A percentile compares a stretch with the other conserved stretches of the same genome.
Evolutionary conservation across 2,888 invertebrate genomes (phyloP).

Genomic region (Acrobasis consociella): DNA sequence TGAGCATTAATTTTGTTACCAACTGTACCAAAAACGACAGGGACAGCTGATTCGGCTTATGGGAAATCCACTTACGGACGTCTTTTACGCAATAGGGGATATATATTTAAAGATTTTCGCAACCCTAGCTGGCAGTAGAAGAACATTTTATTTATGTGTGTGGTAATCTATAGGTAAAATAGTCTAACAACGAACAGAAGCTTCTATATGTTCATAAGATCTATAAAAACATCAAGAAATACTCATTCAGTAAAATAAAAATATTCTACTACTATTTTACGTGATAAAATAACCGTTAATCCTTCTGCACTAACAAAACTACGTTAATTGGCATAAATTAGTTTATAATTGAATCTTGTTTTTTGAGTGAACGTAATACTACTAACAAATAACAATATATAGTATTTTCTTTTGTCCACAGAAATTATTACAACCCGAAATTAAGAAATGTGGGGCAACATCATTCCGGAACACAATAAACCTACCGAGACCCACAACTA

Average conservation of each 20-base stretch:
- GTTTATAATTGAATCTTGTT: no score
- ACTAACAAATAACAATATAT: background rate
- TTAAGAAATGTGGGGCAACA: slow-evolving; percentile 57
- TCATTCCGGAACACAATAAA: slow-evolving; percentile 32
- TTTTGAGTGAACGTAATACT: background rate
- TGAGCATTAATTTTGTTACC: background rate
- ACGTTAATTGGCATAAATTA: no score
- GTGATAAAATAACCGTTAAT: no score
- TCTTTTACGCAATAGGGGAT: slow-evolving; percentile 5
- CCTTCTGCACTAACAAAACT: no score
- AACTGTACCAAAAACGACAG: background rate
- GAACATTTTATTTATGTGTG: background rate
- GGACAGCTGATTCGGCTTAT: background rate
- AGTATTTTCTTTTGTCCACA: slow-evolving; percentile 30
- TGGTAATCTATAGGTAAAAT: background rate
- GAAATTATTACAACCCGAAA: slow-evolving; percentile 25
- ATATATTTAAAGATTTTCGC: slow-evolving; percentile 3
- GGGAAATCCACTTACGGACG: slow-evolving; percentile 9
- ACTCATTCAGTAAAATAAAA: no score
- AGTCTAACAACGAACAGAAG: no score
- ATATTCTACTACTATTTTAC: no score
- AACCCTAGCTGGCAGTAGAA: background rate
- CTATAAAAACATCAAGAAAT: no score
- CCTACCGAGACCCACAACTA: slow-evolving; percentile 40
- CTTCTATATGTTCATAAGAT: no score